Percentiles rank a stretch among this genome's conserved stretches.
Conservation (phyloP, 2,888 invertebrate genomes). For the Darwinula stevensoni region DNA sequence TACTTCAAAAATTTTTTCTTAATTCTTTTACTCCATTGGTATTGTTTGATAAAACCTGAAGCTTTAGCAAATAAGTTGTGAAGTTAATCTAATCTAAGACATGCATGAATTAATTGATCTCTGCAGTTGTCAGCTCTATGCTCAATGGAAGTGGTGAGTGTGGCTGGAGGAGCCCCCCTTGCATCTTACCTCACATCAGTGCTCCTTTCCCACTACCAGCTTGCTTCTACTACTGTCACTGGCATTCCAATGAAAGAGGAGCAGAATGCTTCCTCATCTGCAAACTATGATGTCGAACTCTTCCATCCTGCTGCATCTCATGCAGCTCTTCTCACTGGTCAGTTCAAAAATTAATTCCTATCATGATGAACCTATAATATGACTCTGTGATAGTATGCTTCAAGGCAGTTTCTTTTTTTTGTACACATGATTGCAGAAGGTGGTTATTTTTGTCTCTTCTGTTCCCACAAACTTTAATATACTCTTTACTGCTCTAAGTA, state of each 20-base stretch:
- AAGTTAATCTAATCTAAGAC: too few species aligned
- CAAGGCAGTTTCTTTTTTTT: too few species aligned
- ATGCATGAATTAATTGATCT: neutral
- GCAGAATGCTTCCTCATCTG: slow-evolving; percentile 87
- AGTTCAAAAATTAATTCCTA: slow-evolving; percentile 3
- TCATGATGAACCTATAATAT: too few species aligned
- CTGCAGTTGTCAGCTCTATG: neutral
- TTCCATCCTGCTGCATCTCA: slow-evolving; percentile 68
- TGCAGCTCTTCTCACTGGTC: slow-evolving; percentile 35
- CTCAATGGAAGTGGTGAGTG: neutral
- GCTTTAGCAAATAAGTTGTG: too few species aligned
- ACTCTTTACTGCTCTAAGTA: too few species aligned
- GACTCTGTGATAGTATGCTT: too few species aligned
- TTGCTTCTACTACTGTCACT: slow-evolving; percentile 86
- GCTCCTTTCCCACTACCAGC: slow-evolving; percentile 65
- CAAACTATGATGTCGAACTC: slow-evolving; percentile 95
- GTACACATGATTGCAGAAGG: too few species aligned
- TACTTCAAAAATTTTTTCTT: too few species aligned
- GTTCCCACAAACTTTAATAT: too few species aligned
- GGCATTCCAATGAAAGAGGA: slow-evolving; percentile 99
- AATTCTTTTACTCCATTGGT: too few species aligned
- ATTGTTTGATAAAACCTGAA: too few species aligned
- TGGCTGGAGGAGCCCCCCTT: neutral
- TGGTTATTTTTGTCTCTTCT: too few species aligned
- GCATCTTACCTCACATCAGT: neutral